These are phyloP conservation scores for Oceanodroma tethys DNA, from an alignment of 2,113 vertebrate genomes.

Conservation along the genomic window DNA sequence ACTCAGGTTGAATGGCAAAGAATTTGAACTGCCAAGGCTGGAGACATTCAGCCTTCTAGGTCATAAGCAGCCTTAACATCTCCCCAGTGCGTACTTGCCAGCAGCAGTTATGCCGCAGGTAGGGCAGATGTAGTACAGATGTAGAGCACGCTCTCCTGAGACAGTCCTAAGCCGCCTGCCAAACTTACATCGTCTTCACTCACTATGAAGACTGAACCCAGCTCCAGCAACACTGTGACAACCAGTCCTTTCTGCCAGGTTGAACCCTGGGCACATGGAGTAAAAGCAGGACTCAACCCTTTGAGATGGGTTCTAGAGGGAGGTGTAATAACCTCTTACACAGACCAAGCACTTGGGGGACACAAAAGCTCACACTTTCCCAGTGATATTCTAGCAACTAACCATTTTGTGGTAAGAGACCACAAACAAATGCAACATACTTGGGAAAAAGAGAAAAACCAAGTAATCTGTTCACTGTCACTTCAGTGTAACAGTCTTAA, in stretches of 20 bases:
- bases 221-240: not conserved
- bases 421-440: not conserved
- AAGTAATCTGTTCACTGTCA: not conserved
- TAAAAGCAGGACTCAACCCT: not conserved
- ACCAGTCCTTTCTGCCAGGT: not conserved
- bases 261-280: not conserved
- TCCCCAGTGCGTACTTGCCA: fast-evolving
- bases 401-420: not conserved
- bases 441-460: not conserved
- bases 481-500: not conserved
- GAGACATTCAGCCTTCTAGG: not conserved
- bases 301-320: not conserved
- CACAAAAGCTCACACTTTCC: not conserved
- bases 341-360: too few species aligned
- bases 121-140: not conserved
- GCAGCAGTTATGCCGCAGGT: not conserved
- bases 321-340: not conserved
- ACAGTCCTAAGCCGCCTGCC: not conserved
- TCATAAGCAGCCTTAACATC: not conserved
- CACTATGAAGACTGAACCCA: not conserved
- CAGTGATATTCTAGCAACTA: not conserved
- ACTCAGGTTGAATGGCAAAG: not conserved
- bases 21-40: not conserved
- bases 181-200: not conserved
- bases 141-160: not conserved